phyloP scores from a whole-genome alignment of 2,888 invertebrate species.

The Sinotaia quadrata region DNA sequence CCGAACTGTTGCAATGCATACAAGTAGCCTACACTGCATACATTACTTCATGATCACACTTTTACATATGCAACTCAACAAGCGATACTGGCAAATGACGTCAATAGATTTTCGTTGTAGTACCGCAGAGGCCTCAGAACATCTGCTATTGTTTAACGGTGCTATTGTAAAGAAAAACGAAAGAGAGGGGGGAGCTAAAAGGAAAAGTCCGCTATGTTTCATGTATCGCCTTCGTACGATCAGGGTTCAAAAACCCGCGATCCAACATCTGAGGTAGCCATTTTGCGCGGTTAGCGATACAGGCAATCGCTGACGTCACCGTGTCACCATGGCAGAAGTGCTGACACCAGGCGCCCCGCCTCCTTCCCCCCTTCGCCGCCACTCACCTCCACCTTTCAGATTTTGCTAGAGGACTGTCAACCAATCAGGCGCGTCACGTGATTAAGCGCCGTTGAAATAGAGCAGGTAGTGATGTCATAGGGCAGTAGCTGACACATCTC shows the following conservation, averaged over 20 bases:
- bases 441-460: slow-evolving; percentile 12
- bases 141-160: too few species aligned
- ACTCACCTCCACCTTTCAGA: background rate
- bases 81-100: too few species aligned
- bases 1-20: too few species aligned
- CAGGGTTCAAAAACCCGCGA: background rate
- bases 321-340: slow-evolving; percentile 12
- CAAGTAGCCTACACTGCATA: too few species aligned
- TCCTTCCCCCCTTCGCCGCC: slow-evolving; percentile 4
- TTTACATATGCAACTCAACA: too few species aligned
- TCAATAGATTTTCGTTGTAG: too few species aligned
- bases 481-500: slow-evolving; percentile 11
- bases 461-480: slow-evolving; percentile 24
- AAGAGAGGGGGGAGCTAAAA: too few species aligned
- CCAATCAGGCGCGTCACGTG: slow-evolving; percentile 38
- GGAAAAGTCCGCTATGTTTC: too few species aligned
- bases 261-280: background rate
- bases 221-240: too few species aligned
- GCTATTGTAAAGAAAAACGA: too few species aligned
- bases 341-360: slow-evolving; percentile 1
- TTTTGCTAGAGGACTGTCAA: slow-evolving; percentile 24
- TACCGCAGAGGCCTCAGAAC: too few species aligned
- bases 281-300: background rate
- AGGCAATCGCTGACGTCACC: slow-evolving; percentile 14
- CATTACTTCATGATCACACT: too few species aligned